Evolutionary conservation across 2,888 invertebrate genomes (phyloP), one percentile per base, ranked within the genome.

Genomic region (Dryobotodes eremita): DNA sequence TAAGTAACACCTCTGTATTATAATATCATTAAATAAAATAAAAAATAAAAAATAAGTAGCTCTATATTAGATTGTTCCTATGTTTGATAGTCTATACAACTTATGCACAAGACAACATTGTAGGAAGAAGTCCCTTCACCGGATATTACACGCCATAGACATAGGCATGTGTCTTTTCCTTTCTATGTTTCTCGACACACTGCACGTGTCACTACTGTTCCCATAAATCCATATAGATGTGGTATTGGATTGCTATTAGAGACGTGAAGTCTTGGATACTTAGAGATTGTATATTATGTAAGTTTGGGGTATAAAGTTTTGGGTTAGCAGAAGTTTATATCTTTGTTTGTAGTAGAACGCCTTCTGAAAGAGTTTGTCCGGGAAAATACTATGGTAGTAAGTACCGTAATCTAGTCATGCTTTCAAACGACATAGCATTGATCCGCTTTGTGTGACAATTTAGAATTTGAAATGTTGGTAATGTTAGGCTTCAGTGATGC

Each of bases 71-170:
- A 59, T 42, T 23, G 23, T 62, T 36, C 23, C 48, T 5, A 11
- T 15, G 48, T 64, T 48, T 36, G 13, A 26, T 23, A 36, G 20
- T 17, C 6, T 62, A 36, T 46, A 7, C n/a, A 17, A 57, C 36
- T 31, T 74, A 50, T 59, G 23, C 15, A 82, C 26, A 23, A 61
- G 31, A 31, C 5, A 26, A 26, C 20, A 17, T 0, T 61, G 46
- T 46, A 61, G 66, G 26, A 55, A 75, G 46, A 23, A 68, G 4
- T 36, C 13, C 15, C 23, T 57, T 55, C 55, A 48, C 75, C 75
- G 83, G 83, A 83, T 48, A 85, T 83, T 85, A 72, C 76, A 61
- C 42, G 69, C 68, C 68, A 17, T 26, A 78, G 62, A 42, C 70
- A 62, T 17, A 84, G 61, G 26, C 72, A 57, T 57, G 71, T 80